phyloP scores from a whole-genome alignment of 2,113 vertebrate species.

The Amazona vittata region DNA sequence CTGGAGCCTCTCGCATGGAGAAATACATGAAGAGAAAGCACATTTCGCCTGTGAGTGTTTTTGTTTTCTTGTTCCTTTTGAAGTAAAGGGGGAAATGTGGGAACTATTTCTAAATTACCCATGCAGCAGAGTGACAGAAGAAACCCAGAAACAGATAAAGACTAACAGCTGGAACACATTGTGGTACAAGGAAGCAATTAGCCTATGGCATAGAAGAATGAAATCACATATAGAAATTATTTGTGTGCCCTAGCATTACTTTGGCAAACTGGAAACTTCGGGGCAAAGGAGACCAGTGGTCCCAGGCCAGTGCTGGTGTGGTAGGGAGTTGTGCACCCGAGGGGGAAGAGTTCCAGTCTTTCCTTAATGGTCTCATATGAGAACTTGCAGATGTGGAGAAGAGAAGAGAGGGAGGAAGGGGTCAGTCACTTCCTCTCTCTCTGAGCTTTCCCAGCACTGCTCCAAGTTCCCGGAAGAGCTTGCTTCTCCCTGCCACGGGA shows the following conservation, averaged over 20 bases:
- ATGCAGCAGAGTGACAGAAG: conserved; percentile 15
- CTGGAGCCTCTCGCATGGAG: background rate
- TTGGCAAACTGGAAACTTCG: background rate
- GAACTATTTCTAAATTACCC: conserved; percentile 61
- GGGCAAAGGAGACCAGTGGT: background rate
- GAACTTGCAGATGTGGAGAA: background rate
- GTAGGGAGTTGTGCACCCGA: background rate
- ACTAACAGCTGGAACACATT: conserved; percentile 45
- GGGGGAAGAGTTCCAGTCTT: background rate
- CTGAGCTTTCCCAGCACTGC: background rate
- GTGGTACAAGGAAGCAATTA: conserved; percentile 45
- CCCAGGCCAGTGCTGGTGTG: background rate
- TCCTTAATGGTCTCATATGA: background rate
- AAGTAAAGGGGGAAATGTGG: conserved; percentile 52
- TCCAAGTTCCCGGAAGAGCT: background rate
- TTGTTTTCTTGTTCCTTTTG: conserved; percentile 48
- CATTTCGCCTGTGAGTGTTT: background rate
- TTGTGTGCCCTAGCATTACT: background rate
- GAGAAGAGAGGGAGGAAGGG: background rate
- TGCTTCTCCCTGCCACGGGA: background rate
- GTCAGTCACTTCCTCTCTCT: background rate
- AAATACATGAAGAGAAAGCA: background rate
- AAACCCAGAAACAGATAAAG: conserved; percentile 61
- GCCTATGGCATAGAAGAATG: conserved; percentile 12
- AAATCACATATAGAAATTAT: conserved; percentile 34